These are phyloP conservation scores for Leptarthrus brevirostris DNA, from an alignment of 2,888 invertebrate species.

Conservation along the genomic window DNA sequence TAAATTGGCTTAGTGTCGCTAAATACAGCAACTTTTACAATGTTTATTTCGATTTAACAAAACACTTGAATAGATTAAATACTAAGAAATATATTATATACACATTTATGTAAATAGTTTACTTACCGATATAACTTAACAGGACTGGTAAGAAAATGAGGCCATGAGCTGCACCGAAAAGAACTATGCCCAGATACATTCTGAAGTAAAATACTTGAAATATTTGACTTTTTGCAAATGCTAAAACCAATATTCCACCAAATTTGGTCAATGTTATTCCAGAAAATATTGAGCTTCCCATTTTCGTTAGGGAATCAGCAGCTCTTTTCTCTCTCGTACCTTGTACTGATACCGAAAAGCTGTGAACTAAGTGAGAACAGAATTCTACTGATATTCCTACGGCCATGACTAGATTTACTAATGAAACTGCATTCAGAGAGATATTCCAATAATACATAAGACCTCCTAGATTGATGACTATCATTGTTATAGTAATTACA, in stretches of 20 bases:
- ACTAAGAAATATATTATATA: constrained; percentile 19
- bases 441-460: constrained; percentile 98
- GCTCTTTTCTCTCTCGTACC: constrained; percentile 80
- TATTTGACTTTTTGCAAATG: constrained; percentile 97
- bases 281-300: constrained; percentile 96
- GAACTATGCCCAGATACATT: constrained; percentile 97
- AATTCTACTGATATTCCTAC: constrained; percentile 99
- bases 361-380: constrained; percentile 95
- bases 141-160: constrained; percentile 97
- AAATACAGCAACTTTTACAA: too few relatives aligned
- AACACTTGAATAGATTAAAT: too few relatives aligned
- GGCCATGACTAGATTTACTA: constrained; percentile 98
- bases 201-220: constrained; percentile 96
- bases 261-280: constrained; percentile 99
- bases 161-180: constrained; percentile 97
- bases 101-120: background rate
- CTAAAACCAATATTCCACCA: constrained; percentile 95
- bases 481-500: constrained; percentile 92
- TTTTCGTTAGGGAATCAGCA: constrained; percentile 84
- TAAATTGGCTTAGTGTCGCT: too few relatives aligned
- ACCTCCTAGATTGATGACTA: constrained; percentile 90
- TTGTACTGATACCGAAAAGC: constrained; percentile 85
- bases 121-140: constrained; percentile 92
- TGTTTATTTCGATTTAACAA: too few relatives aligned
- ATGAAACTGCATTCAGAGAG: constrained; percentile 93